Base-by-base conservation (phyloP, 2,888 invertebrate species). In the Trichogramma evanescens region DNA sequence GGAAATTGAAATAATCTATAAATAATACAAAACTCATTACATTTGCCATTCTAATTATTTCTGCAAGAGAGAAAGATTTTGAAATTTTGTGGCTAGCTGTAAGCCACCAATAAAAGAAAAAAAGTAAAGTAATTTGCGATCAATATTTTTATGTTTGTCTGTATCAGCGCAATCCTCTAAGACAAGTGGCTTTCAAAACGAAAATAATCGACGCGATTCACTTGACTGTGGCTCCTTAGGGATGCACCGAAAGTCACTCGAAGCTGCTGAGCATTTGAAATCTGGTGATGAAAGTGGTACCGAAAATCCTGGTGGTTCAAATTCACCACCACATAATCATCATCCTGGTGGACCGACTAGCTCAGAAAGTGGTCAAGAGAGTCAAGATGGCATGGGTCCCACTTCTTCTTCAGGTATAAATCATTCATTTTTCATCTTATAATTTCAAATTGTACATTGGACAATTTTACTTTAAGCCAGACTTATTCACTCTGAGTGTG, bases 191-290 rank as follows among this genome's bases (percentile, higher is more conserved):
- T 76, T 77, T 77, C 77, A 69, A 71, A 74, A 72, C 75, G 77
- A 77, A 76, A 75, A 72, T 76, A 76, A 77, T 71, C 76, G 76
- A 75, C 68, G 67, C 65, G 75, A 77, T 72, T 73, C 76, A 76
- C 76, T 77, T 78, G 77, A 77, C 76, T 76, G 77, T 76, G 77
- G 77, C 69, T 75, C 77, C 76, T 69, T 81, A 98, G 98, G 98
- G 78, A 98, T 98, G 98, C 98, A 98, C 82, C 90, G 97, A 73
- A 98, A 98, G 82, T 96, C 95, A 54, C 81, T 97, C 74, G 98
- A 98, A 83, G 97, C 98, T 58, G 95, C 97, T 67, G 93, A 93
- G 71, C 92, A 95, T 77, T 86, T 97, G 66, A 95, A 93, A 79
- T 94, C 94, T 72, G 83, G 84, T 66, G 85, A 85, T 59, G 83